Percentiles rank a stretch among this genome's conserved stretches.
phyloP scores from a whole-genome alignment of 1,140 invertebrate species.

The Stenopsyche tienmushanensis region DNA sequence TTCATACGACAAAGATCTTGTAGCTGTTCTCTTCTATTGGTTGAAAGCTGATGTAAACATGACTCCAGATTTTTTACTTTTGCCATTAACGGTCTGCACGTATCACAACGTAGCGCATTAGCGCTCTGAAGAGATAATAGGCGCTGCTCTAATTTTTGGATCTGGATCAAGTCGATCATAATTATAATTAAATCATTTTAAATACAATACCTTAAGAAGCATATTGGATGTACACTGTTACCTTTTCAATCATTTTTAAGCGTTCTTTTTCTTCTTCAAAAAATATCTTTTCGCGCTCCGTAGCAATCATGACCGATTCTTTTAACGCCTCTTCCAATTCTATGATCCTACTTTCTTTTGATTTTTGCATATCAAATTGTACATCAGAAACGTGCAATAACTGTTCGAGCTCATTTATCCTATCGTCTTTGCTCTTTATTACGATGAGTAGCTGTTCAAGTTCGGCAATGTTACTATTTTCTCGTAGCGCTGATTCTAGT shows the following conservation, averaged over 20 bases:
- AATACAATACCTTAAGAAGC: background rate
- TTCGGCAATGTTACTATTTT: constrained; percentile 58
- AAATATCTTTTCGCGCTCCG: constrained; percentile 64
- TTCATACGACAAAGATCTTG: constrained; percentile 78
- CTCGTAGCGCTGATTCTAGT: constrained; percentile 56
- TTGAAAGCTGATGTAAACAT: constrained; percentile 57
- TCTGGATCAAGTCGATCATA: constrained; percentile 57
- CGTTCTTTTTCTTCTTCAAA: constrained; percentile 61
- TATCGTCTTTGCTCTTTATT: constrained; percentile 57
- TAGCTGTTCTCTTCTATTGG: constrained; percentile 67
- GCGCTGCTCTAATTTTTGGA: constrained; percentile 69
- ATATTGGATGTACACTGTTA: constrained; percentile 43
- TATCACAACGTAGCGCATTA: constrained; percentile 64
- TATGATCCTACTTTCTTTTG: constrained; percentile 63
- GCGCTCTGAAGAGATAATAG: constrained; percentile 68
- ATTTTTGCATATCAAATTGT: constrained; percentile 42
- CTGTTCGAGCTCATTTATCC: constrained; percentile 54
- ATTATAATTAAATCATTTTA: constrained; percentile 13
- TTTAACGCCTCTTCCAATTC: constrained; percentile 79
- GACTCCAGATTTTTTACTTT: constrained; percentile 61
- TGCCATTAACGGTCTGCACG: constrained; percentile 63
- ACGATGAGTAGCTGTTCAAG: constrained; percentile 56
- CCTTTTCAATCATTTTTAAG: constrained; percentile 63
- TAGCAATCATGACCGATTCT: constrained; percentile 64
- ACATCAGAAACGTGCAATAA: constrained; percentile 47